phyloP scores from a whole-genome alignment of 2,797 vertebrate genomes.

The Peromyscus nudipes region DNA sequence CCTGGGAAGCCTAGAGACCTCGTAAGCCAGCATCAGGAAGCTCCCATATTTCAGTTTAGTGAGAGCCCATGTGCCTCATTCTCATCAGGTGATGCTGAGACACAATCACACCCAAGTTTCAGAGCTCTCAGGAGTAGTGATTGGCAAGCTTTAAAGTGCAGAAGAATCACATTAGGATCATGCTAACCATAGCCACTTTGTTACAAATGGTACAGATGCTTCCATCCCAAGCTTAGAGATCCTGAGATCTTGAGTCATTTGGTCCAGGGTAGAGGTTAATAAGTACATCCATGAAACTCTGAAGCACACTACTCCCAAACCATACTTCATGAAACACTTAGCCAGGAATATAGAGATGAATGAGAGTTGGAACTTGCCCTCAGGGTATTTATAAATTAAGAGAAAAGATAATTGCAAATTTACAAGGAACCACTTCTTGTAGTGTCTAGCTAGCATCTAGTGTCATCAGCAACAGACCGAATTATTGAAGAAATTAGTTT shows the following conservation, averaged over 20 bases:
- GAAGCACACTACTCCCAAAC: not conserved
- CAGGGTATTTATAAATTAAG: constrained; percentile 52
- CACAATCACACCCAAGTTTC: constrained; percentile 14
- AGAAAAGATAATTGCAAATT: constrained; percentile 61
- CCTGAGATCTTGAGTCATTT: constrained; percentile 19
- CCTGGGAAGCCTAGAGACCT: not conserved
- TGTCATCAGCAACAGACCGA: constrained; percentile 1
- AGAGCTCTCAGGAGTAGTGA: not conserved
- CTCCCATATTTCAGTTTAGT: not conserved
- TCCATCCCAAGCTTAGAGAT: not conserved
- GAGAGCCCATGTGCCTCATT: not conserved
- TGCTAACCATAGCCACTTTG: constrained; percentile 27
- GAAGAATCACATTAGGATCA: constrained; percentile 36
- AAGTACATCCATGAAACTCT: not conserved
- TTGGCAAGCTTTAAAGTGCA: constrained; percentile 14
- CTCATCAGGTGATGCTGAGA: constrained; percentile 25
- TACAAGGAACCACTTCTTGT: constrained; percentile 23
- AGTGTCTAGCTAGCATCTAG: constrained; percentile 41
- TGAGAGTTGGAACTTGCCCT: not conserved
- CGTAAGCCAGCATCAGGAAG: not conserved
- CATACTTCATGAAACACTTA: constrained; percentile 21
- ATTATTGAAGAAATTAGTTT: constrained; percentile 59
- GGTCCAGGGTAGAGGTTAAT: not conserved
- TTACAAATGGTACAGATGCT: constrained; percentile 39
- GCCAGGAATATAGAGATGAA: constrained; percentile 18